Conservation (phyloP, 2,113 vertebrate genomes). For the Chlamydotis undulata region DNA sequence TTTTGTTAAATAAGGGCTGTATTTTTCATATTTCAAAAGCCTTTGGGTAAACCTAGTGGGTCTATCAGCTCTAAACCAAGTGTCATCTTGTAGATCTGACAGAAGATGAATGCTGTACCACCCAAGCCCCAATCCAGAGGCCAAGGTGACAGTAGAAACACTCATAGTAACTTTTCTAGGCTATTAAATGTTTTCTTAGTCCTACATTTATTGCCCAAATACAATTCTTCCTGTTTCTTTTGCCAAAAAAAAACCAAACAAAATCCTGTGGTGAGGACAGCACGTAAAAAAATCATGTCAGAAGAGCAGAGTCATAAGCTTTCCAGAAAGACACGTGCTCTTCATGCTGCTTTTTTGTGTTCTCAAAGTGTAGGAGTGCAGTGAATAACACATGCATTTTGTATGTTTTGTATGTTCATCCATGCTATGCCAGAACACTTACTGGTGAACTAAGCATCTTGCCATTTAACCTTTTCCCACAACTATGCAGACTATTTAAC, state of each 20-base stretch:
- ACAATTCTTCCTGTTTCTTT: background rate
- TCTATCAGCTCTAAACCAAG: background rate
- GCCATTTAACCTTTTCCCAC: constrained; percentile 14
- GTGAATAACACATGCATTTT: background rate
- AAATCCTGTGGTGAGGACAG: background rate
- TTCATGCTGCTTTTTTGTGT: background rate
- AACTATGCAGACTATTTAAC: constrained; percentile 36
- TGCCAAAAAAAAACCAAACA: background rate
- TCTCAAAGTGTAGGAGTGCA: background rate
- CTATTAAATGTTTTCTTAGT: background rate
- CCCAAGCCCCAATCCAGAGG: background rate
- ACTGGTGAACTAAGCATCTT: background rate
- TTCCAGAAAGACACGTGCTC: background rate
- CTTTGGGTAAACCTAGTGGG: background rate
- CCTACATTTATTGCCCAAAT: background rate
- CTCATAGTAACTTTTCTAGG: background rate
- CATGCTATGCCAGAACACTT: background rate
- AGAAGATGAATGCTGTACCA: background rate
- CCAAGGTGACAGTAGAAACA: background rate
- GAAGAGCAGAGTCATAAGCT: background rate
- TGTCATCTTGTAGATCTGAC: background rate
- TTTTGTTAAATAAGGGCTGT: background rate
- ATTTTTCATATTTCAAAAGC: background rate
- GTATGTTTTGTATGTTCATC: background rate
- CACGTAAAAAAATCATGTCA: background rate